phyloP scores from a whole-genome alignment of 2,888 invertebrate genomes.

The Hirtodrosophila cameraria region DNA sequence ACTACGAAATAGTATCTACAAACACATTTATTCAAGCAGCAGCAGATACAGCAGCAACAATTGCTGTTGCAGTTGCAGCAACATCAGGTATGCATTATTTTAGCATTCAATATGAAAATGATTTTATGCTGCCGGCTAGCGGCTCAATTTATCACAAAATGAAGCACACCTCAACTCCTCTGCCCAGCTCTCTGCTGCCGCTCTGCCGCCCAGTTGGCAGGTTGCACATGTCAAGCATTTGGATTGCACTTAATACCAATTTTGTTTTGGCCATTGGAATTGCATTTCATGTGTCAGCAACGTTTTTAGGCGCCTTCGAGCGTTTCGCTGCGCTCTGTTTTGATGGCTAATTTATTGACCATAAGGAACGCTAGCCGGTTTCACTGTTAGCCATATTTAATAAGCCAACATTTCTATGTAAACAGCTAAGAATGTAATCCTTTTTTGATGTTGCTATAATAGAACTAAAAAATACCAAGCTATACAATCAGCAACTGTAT shows the following conservation, averaged over 20 bases:
- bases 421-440: slow-evolving; percentile 41
- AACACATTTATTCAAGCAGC: slow-evolving; percentile 37
- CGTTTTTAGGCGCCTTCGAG: slow-evolving; percentile 71
- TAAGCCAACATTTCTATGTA: slow-evolving; percentile 45
- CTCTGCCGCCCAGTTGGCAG: slow-evolving; percentile 13
- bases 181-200: background rate
- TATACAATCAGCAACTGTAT: slow-evolving; percentile 34
- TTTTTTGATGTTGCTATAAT: slow-evolving; percentile 14
- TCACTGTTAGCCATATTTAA: slow-evolving; percentile 38
- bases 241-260: slow-evolving; percentile 72
- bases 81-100: slow-evolving; percentile 62
- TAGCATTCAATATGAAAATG: slow-evolving; percentile 76
- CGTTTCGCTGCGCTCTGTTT: slow-evolving; percentile 21
- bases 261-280: slow-evolving; percentile 59
- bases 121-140: slow-evolving; percentile 70
- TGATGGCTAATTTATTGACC: slow-evolving; percentile 57
- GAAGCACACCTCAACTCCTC: slow-evolving; percentile 16
- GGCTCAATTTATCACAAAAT: slow-evolving; percentile 75
- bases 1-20: slow-evolving; percentile 23
- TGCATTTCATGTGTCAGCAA: slow-evolving; percentile 81
- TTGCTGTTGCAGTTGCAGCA: slow-evolving; percentile 28
- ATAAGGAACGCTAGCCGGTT: slow-evolving; percentile 25
- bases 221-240: slow-evolving; percentile 66
- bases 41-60: slow-evolving; percentile 2
- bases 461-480: slow-evolving; percentile 25